Conservation (phyloP, 2,797 vertebrate species). For the Zalophus californianus region DNA sequence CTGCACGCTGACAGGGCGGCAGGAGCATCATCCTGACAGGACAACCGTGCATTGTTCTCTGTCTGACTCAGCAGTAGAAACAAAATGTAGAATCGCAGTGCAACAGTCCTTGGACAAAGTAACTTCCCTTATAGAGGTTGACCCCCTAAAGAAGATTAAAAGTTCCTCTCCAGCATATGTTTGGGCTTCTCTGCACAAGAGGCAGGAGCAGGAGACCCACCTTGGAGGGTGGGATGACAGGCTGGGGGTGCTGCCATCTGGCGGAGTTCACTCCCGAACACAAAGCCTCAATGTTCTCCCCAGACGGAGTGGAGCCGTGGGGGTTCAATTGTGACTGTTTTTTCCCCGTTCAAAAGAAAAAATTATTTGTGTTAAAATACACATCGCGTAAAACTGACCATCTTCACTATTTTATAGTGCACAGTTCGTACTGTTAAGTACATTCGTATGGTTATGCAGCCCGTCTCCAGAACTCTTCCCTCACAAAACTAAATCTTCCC, state of each 20-base stretch:
- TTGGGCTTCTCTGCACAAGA: neutral
- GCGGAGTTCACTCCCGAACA: neutral
- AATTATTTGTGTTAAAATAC: neutral
- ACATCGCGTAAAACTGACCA: neutral
- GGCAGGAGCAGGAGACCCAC: neutral
- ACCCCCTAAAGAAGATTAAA: neutral
- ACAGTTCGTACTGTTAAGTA: neutral
- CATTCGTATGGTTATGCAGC: rapidly evolving
- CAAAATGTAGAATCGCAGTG: neutral
- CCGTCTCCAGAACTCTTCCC: neutral
- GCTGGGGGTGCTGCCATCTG: neutral
- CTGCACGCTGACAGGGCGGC: neutral
- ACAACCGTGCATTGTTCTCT: neutral
- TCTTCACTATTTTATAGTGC: neutral
- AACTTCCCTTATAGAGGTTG: neutral
- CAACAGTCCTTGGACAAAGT: neutral
- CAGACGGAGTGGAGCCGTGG: neutral
- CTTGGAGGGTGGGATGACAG: neutral
- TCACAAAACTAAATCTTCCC: neutral
- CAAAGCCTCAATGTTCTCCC: conserved; percentile 27
- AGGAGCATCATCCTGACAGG: neutral
- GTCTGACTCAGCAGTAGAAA: neutral
- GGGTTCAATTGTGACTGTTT: neutral
- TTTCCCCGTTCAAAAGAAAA: neutral
- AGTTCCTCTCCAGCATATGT: neutral